Evolutionary conservation across 2,888 invertebrate species (phyloP), one percentile per base, ranked within the genome.

Genomic region (Thecocarcelia acutangulata): DNA sequence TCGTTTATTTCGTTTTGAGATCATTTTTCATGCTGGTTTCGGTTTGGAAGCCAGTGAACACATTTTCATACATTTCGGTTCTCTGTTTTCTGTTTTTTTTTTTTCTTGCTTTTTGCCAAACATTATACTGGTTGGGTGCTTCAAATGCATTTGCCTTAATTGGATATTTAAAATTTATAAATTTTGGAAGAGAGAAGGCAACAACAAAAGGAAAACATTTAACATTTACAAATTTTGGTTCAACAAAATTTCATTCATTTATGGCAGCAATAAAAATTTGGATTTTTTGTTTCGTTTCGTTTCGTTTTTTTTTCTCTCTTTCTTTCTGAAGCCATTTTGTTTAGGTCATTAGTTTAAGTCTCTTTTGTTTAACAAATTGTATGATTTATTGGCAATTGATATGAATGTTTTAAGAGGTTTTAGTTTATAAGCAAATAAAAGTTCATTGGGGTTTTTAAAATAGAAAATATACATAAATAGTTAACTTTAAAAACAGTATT

Each of bases 21-120:
- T 72, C 9, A 33, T 50, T 58, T 78, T 78, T 33, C 33, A 72
- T 79, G 73, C 46, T 54, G 73, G 54, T 24, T 54, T 56, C 54
- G 15, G 24, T 15, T n/a, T 50, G 17, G 21, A 70, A 40, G 42
- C 1, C 40, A 19, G n/a, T n/a, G 52, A 3, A 46, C 28, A 17
- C 1, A 28, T 44, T 46, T 37, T 11, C 37, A 37, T 33, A 11
- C 12, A 56, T 56, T 68, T 54, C 13, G 24, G 13, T n/a, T n/a
- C 42, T 24, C 1, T n/a, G n/a, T n/a, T n/a, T n/a, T n/a, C n/a
- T n/a, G n/a, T n/a, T n/a, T n/a, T n/a, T n/a, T n/a, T n/a, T n/a
- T n/a, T n/a, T n/a, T n/a, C n/a, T n/a, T n/a, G n/a, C n/a, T 61
- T 28, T 15, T 12, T 1, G 3, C 13, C 33, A 3, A 59, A 21